Percentiles rank a stretch among this genome's conserved stretches.
These are phyloP conservation scores for Felis catus DNA, from an alignment of 2,113 vertebrate genomes.

Conservation along the genomic window DNA sequence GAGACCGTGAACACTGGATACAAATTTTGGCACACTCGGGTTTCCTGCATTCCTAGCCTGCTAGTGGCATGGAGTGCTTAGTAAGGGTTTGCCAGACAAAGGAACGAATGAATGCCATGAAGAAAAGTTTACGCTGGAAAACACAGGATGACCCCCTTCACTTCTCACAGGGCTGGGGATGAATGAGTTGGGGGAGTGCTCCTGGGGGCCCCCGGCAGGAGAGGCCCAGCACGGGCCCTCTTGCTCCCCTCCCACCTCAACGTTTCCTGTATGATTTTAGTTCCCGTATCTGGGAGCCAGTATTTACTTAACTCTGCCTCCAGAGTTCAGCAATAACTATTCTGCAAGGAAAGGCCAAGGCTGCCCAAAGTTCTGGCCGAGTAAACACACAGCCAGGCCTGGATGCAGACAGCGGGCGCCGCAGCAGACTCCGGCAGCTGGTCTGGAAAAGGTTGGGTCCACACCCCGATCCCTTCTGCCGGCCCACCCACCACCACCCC, in stretches of 20 bases:
- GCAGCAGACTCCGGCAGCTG: background rate
- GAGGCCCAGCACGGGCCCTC: background rate
- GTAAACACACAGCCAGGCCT: slow-evolving; percentile 2
- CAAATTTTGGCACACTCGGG: background rate
- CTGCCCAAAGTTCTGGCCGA: background rate
- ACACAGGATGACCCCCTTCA: background rate
- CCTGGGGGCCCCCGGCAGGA: background rate
- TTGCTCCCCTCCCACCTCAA: background rate
- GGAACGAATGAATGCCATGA: background rate
- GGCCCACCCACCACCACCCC: background rate
- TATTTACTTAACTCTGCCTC: slow-evolving; percentile 43
- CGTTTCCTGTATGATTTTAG: slow-evolving; percentile 35
- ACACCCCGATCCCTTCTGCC: too few relatives aligned
- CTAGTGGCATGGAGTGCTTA: background rate
- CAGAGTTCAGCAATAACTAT: background rate
- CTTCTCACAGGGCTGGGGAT: background rate
- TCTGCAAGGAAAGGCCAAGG: background rate
- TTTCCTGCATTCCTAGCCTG: background rate
- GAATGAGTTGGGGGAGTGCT: background rate
- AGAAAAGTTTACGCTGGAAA: background rate
- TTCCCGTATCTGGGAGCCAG: slow-evolving; percentile 22
- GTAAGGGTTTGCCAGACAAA: background rate
- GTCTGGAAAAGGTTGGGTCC: background rate
- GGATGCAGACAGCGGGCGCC: background rate
- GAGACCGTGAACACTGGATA: background rate